Evolutionary conservation across 2,797 vertebrate genomes (phyloP).

Genomic region (Sparidentex hasta): DNA sequence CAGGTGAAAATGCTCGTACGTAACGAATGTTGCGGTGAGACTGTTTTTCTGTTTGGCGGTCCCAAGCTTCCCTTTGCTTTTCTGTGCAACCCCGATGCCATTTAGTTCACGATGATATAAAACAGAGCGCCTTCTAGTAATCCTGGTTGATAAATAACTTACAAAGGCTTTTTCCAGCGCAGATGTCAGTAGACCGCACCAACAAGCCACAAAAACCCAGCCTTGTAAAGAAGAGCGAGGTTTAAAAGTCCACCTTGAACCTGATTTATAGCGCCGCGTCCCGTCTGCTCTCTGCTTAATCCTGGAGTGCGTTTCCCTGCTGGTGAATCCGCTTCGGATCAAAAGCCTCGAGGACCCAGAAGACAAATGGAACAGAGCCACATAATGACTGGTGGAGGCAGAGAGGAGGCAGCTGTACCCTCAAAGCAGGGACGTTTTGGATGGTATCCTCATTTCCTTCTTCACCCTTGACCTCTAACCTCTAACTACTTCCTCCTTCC

Average conservation of each 20-base stretch:
- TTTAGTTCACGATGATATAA: neutral
- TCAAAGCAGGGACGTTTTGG: conserved; percentile 6
- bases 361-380: conserved; percentile 20
- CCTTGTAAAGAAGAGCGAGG: neutral
- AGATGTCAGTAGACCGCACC: neutral
- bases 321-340: conserved; percentile 28
- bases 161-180: neutral
- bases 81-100: neutral
- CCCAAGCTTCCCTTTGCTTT: no score
- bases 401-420: neutral
- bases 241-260: neutral
- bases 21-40: no score
- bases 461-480: conserved; percentile 65
- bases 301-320: conserved; percentile 5
- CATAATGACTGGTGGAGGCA: neutral
- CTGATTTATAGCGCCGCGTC: conserved; percentile 7
- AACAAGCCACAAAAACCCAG: conserved; percentile 1
- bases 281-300: neutral
- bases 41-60: no score
- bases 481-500: conserved; percentile 68
- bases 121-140: neutral
- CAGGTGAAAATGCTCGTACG: no score
- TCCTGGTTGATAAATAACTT: neutral
- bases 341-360: neutral
- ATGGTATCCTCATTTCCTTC: conserved; percentile 68